Evolutionary conservation across 64 coral and sea anemone genomes (phyloP).

Genomic region (Astreopora myriophthalma): DNA sequence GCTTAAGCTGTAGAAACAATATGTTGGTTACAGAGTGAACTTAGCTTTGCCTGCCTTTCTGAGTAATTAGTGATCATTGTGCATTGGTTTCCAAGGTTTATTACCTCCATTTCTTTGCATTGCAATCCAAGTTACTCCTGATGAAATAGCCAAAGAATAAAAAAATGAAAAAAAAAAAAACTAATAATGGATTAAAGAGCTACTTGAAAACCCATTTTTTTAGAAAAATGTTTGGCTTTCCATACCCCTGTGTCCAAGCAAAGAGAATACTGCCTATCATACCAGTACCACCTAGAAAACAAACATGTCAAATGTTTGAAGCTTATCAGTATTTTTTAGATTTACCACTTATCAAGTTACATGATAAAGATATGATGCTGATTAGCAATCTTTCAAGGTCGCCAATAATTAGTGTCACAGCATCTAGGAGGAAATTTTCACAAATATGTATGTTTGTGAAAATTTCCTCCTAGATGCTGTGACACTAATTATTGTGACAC

Average conservation of each 20-base stretch:
- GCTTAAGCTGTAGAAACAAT: too few species aligned
- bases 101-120: constrained; percentile 99
- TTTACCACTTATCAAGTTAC: too few species aligned
- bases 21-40: background rate
- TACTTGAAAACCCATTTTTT: too few species aligned
- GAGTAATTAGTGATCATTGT: background rate
- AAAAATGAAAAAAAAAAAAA: background rate
- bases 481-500: too few species aligned
- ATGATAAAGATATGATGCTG: too few species aligned
- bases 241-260: constrained; percentile 96
- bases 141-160: background rate
- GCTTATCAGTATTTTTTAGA: too few species aligned
- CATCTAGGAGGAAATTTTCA: too few species aligned
- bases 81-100: background rate
- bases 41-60: background rate
- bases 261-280: constrained; percentile 99
- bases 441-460: too few species aligned
- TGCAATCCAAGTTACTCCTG: constrained; percentile 93
- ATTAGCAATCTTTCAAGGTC: too few species aligned
- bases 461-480: too few species aligned
- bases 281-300: constrained; percentile 84
- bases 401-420: too few species aligned
- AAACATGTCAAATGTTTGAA: background rate
- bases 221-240: background rate
- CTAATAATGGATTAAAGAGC: background rate